Evolutionary conservation across 2,113 vertebrate genomes (phyloP), one percentile per base, ranked within the genome.

Genomic region (Ardeotis arabs): DNA sequence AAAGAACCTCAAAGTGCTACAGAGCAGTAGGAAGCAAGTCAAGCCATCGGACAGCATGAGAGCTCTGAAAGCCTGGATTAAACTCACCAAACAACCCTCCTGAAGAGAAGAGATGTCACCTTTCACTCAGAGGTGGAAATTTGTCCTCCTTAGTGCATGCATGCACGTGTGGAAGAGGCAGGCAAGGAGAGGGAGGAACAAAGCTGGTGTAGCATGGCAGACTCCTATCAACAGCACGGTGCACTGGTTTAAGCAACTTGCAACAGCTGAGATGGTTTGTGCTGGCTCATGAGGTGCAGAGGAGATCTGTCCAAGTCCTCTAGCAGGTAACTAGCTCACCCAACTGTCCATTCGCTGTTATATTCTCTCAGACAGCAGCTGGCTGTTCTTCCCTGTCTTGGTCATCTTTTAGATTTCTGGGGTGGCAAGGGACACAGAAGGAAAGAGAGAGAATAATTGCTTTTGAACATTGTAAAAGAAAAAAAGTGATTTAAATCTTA

Each of bases 61-160:
- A 94, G 63, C 45, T 87, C 82, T 92, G 79, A 95, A 92, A 90
- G 56, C 73, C 58, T 41, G 37, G 69, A 84, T 68, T 95, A 86
- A 95, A 92, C 41, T 91, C 15, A 4, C 41, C 92, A 89, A 95
- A 92, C 2, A 12, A 70, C 27, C 37, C 73, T 84, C 67, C 88
- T 85, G 84, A 94, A 81, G 81, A 77, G 60, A 91, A 63, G 33
- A 90, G 76, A 87, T 70, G 81, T 82, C 89, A 70, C 84, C 74
- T 96, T 94, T 91, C 89, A 75, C 44, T 89, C 63, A 41, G 72
- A 87, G 73, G 35, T 78, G n/a, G 50, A 94, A 93, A 69, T 52
- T 82, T 90, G 41, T 92, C 79, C 88, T 91, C 16, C 60, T 89
- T 24, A n/a, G 39, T 28, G 14, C 8, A 2, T 68, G 52, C 39